phyloP scores from a whole-genome alignment of 2,113 vertebrate species.

The Myrmecophaga tridactyla region DNA sequence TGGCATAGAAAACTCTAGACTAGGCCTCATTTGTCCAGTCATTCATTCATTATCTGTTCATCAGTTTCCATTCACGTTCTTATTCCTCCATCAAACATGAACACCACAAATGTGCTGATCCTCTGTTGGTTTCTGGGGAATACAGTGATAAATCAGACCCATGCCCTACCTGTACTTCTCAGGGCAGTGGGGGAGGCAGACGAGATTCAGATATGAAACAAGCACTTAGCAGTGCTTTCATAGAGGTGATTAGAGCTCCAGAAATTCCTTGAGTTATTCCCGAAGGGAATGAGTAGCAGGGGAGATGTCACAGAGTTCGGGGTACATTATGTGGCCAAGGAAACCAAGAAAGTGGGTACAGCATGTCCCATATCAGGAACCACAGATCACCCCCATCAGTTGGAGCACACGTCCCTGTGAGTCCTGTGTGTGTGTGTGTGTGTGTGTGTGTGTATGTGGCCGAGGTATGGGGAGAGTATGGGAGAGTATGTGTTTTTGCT shows the following conservation, averaged over 20 bases:
- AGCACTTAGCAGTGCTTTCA: background rate
- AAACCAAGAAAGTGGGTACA: background rate
- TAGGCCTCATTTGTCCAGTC: background rate
- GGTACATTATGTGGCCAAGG: rapidly evolving
- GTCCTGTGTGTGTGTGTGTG: rapidly evolving
- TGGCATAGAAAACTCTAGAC: background rate
- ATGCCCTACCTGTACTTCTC: rapidly evolving
- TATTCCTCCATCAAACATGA: background rate
- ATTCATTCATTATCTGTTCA: background rate
- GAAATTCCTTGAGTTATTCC: no score
- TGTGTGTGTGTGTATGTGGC: rapidly evolving
- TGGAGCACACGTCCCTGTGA: background rate
- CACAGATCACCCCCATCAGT: background rate
- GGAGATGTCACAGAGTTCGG: rapidly evolving
- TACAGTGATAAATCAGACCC: background rate
- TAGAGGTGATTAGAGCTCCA: background rate
- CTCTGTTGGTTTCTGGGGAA: background rate
- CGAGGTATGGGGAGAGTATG: no score
- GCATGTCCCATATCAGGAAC: background rate
- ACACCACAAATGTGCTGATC: background rate
- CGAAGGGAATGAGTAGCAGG: background rate
- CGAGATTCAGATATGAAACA: background rate
- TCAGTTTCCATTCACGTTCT: background rate
- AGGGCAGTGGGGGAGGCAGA: background rate
- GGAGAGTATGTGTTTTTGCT: background rate